These are phyloP conservation scores for Catocala nupta DNA, from an alignment of 2,888 invertebrate species.

Conservation along the genomic window DNA sequence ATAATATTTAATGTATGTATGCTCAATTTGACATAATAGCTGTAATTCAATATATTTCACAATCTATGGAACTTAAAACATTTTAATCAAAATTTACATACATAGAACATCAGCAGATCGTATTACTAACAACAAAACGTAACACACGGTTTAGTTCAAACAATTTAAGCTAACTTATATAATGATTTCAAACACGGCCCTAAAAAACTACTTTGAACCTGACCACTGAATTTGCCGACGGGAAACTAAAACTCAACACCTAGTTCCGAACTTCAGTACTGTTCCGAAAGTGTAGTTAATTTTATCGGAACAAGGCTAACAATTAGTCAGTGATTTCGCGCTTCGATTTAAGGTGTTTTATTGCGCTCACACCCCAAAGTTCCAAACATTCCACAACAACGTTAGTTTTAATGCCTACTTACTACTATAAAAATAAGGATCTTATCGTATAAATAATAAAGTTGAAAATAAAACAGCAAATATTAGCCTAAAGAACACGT, in stretches of 20 bases:
- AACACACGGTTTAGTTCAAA: slow-evolving; percentile 1
- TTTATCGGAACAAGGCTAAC: slow-evolving; percentile 71
- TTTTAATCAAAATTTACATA: too few species aligned
- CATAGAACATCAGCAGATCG: too few species aligned
- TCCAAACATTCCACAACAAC: slow-evolving; percentile 57
- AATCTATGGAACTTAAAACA: too few species aligned
- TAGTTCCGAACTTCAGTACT: slow-evolving; percentile 39
- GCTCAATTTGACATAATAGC: too few species aligned
- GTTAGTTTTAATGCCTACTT: slow-evolving; percentile 30
- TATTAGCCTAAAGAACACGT: slow-evolving; percentile 34
- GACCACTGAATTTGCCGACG: slow-evolving; percentile 24
- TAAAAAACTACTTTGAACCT: slow-evolving; percentile 30
- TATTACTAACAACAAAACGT: neutral
- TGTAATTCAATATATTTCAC: too few species aligned
- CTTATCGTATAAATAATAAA: slow-evolving; percentile 35
- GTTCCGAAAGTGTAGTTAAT: slow-evolving; percentile 59
- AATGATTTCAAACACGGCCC: slow-evolving; percentile 21
- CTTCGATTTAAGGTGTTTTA: slow-evolving; percentile 73
- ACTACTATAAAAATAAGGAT: slow-evolving; percentile 21
- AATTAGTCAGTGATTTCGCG: slow-evolving; percentile 76
- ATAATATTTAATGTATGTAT: too few species aligned
- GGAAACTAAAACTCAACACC: slow-evolving; percentile 35
- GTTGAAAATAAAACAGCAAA: slow-evolving; percentile 32
- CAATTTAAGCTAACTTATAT: slow-evolving; percentile 22
- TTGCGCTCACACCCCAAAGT: slow-evolving; percentile 66